Evolutionary conservation across 2,888 invertebrate genomes (phyloP), one percentile per base, ranked within the genome.

Genomic region (Spodoptera picta): DNA sequence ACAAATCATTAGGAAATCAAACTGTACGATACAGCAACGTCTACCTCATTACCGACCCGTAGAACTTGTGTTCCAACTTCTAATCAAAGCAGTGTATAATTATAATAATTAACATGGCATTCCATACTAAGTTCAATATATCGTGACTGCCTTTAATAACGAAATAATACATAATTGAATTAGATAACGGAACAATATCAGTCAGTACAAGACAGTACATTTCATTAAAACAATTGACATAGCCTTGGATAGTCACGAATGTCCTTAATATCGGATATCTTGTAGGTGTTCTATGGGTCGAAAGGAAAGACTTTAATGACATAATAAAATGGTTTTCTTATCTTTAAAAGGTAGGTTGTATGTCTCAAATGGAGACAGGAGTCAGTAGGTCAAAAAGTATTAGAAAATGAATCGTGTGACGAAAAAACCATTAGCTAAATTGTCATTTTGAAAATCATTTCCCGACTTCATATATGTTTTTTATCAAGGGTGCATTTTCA

Each of bases 121-220:
- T 83, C 83, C 83, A 67, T 75, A 71, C 63, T 61, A 75, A 71
- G 83, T 87, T 84, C 78, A 79, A 66, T 73, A 78, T 81, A 80
- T 92, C 93, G 93, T 93, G 93, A 92, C 91, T 85, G 55, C 51
- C 56, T 48, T 31, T 75, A 83, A 90, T 90, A 83, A 90, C 85
- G 80, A 90, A 93, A 92, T 89, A 87, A 89, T 84, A 87, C 80
- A 87, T 92, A 90, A 93, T 91, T 92, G 88, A 90, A 91, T 92
- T 90, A 91, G 88, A 90, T 92, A 91, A 88, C 86, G 85, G 85
- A 88, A 90, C 87, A 86, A 85, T 89, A 89, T 71, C 68, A 64
- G 60, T 61, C 42, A 47, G 51, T 65, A 52, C 85, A 83, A 80
- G 79, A 87, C 83, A 76, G 74, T 36, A 36, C 73, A 75, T 81